Evolutionary conservation across 2,888 invertebrate species (phyloP), one percentile per base, ranked within the genome.

Genomic region (Trichacis sp.): DNA sequence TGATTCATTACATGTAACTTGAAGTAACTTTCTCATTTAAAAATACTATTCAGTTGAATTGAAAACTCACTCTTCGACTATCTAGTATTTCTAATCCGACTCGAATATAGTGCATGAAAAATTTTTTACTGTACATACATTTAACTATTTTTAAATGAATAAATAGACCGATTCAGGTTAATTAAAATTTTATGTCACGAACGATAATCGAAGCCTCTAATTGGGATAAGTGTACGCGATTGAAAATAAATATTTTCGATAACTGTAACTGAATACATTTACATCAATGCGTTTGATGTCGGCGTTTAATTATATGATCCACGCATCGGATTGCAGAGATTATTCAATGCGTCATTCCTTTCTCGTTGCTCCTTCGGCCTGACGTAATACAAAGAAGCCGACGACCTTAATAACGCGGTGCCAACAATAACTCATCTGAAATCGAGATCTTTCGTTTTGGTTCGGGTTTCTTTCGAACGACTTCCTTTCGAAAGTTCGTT

Each of bases 251-350:
- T 9, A 33, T 33, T 33, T 33, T 33, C 33, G 33, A 33, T 33
- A 33, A 33, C 33, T 33, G 33, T 33, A 33, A 33, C 33, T 33
- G n/a, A 33, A 33, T 33, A 33, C 24, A 19, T 42, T 48, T 48
- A 47, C 48, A 33, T 33, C 33, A 49, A 49, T 49, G 49, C 43
- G 43, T 48, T 33, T n/a, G 17, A 33, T n/a, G 18, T 17, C 33
- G 48, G 48, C 48, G 33, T 48, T 48, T 33, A 48, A 48, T 48
- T 48, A 48, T 33, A 48, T 20, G 48, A 48, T 33, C 33, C 33
- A 12, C 48, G 9, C 30, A 33, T 48, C 48, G 33, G 48, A 48
- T 48, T n/a, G 33, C 20, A 14, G 33, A 30, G 48, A 48, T 48
- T 48, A 17, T 33, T 48, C 48, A 33, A 48, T 48, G 33, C 15